These are phyloP conservation scores for Himalopsyche tibetana DNA, from an alignment of 2,888 invertebrate species.

Conservation along the genomic window DNA sequence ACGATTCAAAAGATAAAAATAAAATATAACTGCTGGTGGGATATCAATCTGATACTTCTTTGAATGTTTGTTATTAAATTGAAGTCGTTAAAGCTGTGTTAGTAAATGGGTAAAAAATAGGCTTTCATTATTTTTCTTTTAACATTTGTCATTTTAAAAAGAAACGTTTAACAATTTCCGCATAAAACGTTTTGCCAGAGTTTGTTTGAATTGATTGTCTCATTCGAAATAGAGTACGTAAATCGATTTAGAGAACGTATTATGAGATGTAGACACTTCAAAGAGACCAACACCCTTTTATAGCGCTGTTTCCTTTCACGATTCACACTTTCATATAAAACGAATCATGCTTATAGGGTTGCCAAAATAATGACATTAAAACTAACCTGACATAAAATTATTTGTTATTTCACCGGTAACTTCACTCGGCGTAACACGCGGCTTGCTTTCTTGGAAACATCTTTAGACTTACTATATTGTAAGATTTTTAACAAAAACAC, in stretches of 20 bases:
- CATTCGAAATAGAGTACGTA: constrained; percentile 32
- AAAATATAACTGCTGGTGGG: no score
- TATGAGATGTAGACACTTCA: constrained; percentile 32
- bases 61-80: no score
- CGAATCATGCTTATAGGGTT: background rate
- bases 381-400: background rate
- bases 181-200: background rate
- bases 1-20: no score
- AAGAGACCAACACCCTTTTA: constrained; percentile 28
- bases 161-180: background rate
- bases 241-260: constrained; percentile 37
- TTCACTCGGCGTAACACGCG: no score
- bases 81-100: no score
- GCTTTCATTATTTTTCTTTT: background rate
- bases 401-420: background rate
- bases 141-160: background rate
- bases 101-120: background rate
- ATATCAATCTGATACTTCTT: no score
- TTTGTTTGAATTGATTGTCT: constrained; percentile 16
- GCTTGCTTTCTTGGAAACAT: no score
- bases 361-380: no score
- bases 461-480: no score
- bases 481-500: no score
- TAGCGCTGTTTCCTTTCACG: constrained; percentile 3
- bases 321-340: background rate